Base-by-base conservation (phyloP, 2,888 invertebrate genomes). In the Nebria brevicollis region DNA sequence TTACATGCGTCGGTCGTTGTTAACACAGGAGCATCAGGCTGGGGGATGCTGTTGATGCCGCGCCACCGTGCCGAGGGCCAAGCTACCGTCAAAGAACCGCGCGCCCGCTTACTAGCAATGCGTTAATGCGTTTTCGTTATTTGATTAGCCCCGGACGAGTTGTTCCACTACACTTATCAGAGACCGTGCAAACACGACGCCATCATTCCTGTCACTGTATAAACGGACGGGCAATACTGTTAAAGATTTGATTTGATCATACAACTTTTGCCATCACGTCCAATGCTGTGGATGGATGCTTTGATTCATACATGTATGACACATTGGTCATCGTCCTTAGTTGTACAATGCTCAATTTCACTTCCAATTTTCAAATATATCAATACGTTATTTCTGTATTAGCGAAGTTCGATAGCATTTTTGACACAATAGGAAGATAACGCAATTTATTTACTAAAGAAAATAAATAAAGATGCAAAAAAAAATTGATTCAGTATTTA, bases 111-210 rank as follows among this genome's bases (percentile, higher is more conserved):
- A 64, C 64, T 77, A 81, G 81, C 81, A 77, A 81, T 82, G 82
- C 80, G 83, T 84, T 84, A 84, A 84, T 84, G 84, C 83, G 81
- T 84, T 84, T 83, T 84, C 82, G 83, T 84, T 84, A 84, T 84
- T 84, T 83, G 84, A 84, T 84, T 84, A 84, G 76, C 73, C 73
- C 77, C 68, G 81, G 73, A 72, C 81, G 81, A 77, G 72, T 72
- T 77, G 81, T 81, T 81, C 81, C 81, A 81, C 77, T 81, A 81
- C 81, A 81, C 77, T 81, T 81, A 77, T 81, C 81, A 81, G 81
- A 20, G 72, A 66, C 73, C 66, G 77, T 42, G 41, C 75, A 75
- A 75, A 75, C 75, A 64, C 72, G 75, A 80, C 74, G 26, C 43
- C 68, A 54, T 54, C 54, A 54, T 8, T 54, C 54, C 54, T 54